Evolutionary conservation across 2,888 invertebrate genomes (phyloP).

Genomic region (Tetramorium bicarinatum): DNA sequence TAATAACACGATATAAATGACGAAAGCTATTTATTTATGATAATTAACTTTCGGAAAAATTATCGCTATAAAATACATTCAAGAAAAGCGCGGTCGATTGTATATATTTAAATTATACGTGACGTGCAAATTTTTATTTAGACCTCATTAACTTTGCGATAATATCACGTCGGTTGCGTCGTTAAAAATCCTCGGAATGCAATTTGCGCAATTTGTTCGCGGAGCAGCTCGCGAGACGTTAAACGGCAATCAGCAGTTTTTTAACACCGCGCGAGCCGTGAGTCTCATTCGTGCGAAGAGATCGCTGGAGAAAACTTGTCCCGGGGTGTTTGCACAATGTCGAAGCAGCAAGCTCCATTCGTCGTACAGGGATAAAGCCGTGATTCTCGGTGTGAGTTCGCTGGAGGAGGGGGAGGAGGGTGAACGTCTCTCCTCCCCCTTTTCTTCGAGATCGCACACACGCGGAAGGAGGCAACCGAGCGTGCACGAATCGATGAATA

Average conservation of each 20-base stretch:
- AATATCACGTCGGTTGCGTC: background rate
- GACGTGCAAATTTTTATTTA: background rate
- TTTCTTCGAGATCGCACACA: constrained; percentile 33
- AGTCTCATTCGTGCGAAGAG: background rate
- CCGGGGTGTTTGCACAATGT: constrained; percentile 12
- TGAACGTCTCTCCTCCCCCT: background rate
- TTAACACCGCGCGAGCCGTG: background rate
- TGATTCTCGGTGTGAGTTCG: constrained; percentile 20
- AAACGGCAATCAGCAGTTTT: constrained; percentile 15
- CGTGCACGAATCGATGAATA: constrained; percentile 56
- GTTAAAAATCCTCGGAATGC: background rate
- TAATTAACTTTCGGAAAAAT: background rate
- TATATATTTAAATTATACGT: background rate
- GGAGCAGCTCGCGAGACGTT: background rate
- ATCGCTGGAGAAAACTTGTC: constrained; percentile 14
- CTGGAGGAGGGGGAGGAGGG: background rate
- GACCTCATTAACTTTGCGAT: background rate
- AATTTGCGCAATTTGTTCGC: background rate
- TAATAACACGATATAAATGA: constrained; percentile 9
- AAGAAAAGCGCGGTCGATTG: background rate
- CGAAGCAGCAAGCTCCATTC: constrained; percentile 19
- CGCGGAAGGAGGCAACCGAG: constrained; percentile 35
- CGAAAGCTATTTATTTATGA: background rate
- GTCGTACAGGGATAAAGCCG: constrained; percentile 24
- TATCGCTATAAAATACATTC: background rate